phyloP scores from a whole-genome alignment of 2,888 invertebrate species.

The Salpingus planirostris region DNA sequence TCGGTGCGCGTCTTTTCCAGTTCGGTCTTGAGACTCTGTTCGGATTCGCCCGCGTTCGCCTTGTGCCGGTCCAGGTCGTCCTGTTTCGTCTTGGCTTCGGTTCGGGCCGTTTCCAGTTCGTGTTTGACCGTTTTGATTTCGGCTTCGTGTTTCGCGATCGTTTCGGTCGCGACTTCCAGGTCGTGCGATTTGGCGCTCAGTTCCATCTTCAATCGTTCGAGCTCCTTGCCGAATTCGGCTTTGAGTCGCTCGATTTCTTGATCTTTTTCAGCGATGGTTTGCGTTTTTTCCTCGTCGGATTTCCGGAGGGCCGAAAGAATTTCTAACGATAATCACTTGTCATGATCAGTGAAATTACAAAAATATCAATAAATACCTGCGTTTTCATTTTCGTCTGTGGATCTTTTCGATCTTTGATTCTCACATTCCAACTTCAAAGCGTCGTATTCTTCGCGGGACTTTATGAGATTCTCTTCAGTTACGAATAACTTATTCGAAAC shows the following conservation, averaged over 20 bases:
- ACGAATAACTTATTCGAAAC: conserved; percentile 55
- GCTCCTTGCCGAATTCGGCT: conserved; percentile 33
- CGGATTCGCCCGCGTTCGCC: conserved; percentile 31
- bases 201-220: conserved; percentile 34
- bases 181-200: conserved; percentile 49
- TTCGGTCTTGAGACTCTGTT: conserved; percentile 30
- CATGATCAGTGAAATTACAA: too few species aligned
- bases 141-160: conserved; percentile 25
- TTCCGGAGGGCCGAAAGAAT: too few species aligned
- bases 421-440: conserved; percentile 37
- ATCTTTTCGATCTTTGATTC: conserved; percentile 26
- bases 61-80: conserved; percentile 36
- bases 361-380: too few species aligned
- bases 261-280: conserved; percentile 21
- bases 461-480: conserved; percentile 55
- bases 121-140: conserved; percentile 33
- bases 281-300: conserved; percentile 22
- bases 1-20: conserved; percentile 33
- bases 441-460: conserved; percentile 52
- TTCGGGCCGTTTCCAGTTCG: conserved; percentile 32
- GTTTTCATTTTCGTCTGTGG: conserved; percentile 2
- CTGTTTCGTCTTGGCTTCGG: conserved; percentile 27
- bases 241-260: conserved; percentile 23
- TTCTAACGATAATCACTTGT: too few species aligned
- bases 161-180: conserved; percentile 34